Evolutionary conservation across 1,140 invertebrate genomes (phyloP).

Genomic region (Habropoda laboriosa): DNA sequence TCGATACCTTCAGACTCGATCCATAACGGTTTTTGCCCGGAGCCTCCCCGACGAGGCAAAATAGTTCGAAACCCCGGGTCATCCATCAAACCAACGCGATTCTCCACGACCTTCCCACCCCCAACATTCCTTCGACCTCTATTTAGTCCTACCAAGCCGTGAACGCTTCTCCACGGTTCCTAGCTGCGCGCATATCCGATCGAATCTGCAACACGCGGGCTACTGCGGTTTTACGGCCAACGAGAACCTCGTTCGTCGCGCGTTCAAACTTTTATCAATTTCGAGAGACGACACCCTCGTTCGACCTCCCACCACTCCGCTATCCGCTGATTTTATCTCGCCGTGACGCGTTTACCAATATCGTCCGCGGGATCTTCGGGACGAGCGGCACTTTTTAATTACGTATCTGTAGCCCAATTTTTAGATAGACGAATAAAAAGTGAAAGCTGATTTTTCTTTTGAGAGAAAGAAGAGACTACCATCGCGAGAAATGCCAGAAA

Average conservation of each 20-base stretch:
- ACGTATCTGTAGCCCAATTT: neutral
- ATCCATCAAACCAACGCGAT: slow-evolving; percentile 68
- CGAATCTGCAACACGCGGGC: slow-evolving; percentile 5
- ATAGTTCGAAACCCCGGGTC: slow-evolving; percentile 63
- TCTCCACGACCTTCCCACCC: slow-evolving; percentile 44
- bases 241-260: slow-evolving; percentile 9
- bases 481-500: too few relatives aligned
- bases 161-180: too few relatives aligned
- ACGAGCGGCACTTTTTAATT: slow-evolving; percentile 1
- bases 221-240: slow-evolving; percentile 20
- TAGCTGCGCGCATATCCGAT: neutral
- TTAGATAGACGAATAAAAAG: neutral
- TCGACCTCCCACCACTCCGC: too few relatives aligned
- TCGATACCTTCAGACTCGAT: slow-evolving; percentile 57
- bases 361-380: neutral
- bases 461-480: too few relatives aligned
- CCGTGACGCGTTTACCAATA: slow-evolving; percentile 27
- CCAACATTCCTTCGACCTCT: slow-evolving; percentile 54
- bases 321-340: neutral
- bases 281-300: neutral
- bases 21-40: slow-evolving; percentile 64
- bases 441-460: too few relatives aligned
- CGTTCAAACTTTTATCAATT: slow-evolving; percentile 42
- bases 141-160: slow-evolving; percentile 53
- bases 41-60: slow-evolving; percentile 60